Evolutionary conservation across 2,113 vertebrate genomes (phyloP).

Genomic region (Synodontis membranacea): DNA sequence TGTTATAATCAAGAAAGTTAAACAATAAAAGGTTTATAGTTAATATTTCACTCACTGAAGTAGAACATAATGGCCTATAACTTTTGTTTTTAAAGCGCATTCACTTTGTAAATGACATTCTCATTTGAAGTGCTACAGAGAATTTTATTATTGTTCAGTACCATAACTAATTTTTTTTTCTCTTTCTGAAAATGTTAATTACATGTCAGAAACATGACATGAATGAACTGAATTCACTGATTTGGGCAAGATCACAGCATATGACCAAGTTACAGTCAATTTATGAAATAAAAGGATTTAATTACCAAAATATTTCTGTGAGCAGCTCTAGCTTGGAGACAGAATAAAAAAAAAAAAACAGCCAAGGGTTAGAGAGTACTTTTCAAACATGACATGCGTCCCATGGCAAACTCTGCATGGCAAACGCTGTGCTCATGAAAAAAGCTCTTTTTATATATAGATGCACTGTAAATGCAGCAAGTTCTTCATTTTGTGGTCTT

Average conservation of each 20-base stretch:
- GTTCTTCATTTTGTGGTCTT: neutral
- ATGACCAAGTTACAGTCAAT: neutral
- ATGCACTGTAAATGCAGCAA: no score
- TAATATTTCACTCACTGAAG: neutral
- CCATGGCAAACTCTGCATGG: neutral
- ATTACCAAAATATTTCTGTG: neutral
- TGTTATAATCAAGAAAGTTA: neutral
- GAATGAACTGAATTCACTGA: neutral
- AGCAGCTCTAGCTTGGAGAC: neutral
- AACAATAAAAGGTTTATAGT: neutral
- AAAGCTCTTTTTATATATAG: neutral
- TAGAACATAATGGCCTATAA: neutral
- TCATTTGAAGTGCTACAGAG: neutral
- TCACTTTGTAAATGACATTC: neutral
- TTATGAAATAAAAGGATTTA: neutral
- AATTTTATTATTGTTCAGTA: neutral
- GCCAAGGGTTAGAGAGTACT: neutral
- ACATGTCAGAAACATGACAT: neutral
- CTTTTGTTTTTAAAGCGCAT: neutral
- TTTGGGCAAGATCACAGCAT: neutral
- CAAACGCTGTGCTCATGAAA: neutral
- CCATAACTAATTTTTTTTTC: neutral
- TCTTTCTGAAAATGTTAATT: neutral
- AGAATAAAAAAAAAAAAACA: neutral
- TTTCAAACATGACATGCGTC: neutral